Percentiles rank a stretch among this genome's conserved stretches.
These are phyloP conservation scores for Daboia siamensis DNA, from an alignment of 2,113 vertebrate genomes.

Conservation along the genomic window DNA sequence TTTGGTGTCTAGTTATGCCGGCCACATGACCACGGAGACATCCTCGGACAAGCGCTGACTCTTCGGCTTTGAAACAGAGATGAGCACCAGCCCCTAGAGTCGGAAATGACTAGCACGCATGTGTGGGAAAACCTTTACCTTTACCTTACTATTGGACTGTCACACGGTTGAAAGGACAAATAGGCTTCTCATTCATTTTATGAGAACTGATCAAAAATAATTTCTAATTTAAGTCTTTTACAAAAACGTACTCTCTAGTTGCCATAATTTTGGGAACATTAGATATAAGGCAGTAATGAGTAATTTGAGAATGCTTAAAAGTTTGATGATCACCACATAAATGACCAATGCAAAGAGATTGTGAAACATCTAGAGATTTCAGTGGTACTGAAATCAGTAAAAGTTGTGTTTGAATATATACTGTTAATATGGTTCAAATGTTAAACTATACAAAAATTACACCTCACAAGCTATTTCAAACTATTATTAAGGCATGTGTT, in stretches of 20 bases:
- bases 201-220: background rate
- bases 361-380: background rate
- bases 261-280: background rate
- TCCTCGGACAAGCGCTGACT: too few species aligned
- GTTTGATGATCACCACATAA: background rate
- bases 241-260: background rate
- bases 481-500: conserved; percentile 11
- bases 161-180: background rate
- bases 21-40: too few species aligned
- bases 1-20: too few species aligned
- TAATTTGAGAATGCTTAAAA: background rate
- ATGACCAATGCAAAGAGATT: background rate
- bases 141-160: background rate
- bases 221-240: background rate
- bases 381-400: background rate
- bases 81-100: too few species aligned
- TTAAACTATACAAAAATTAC: conserved; percentile 25
- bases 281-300: background rate
- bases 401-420: background rate
- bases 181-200: background rate
- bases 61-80: too few species aligned
- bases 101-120: too few species aligned
- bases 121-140: too few species aligned
- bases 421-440: background rate
- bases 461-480: conserved; percentile 5